Percentiles rank a stretch among this genome's conserved stretches.
Conservation (phyloP, 2,113 vertebrate genomes). For the Gulo gulo region DNA sequence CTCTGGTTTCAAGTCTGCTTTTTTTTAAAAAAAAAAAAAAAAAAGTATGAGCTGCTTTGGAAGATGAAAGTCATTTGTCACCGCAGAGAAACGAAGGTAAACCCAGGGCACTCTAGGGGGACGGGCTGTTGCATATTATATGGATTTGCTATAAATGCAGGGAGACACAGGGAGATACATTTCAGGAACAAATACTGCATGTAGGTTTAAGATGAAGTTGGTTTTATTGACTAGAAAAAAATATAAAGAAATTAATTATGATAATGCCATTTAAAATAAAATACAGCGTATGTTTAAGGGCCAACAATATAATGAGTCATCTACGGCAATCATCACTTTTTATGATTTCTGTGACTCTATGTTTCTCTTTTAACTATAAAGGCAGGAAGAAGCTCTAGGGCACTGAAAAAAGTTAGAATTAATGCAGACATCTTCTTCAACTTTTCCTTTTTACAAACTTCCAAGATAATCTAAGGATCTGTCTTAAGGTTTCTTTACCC, state of each 20-base stretch:
- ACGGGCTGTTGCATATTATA: background rate
- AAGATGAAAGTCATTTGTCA: background rate
- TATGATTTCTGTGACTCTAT: background rate
- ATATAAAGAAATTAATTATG: background rate
- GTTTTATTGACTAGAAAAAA: background rate
- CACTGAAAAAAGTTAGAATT: background rate
- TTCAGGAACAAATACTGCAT: background rate
- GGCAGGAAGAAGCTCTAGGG: background rate
- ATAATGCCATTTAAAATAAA: constrained; percentile 7
- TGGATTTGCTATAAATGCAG: background rate
- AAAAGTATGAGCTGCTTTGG: background rate
- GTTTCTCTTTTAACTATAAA: background rate
- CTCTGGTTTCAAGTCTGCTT: background rate
- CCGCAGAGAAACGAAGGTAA: background rate
- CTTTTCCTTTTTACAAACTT: background rate
- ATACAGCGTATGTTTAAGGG: background rate
- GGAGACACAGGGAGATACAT: background rate
- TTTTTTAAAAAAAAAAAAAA: background rate
- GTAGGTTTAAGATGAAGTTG: background rate
- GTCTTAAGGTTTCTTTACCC: background rate
- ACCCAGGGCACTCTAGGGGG: background rate
- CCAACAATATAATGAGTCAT: background rate
- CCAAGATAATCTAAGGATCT: background rate
- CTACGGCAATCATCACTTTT: background rate
- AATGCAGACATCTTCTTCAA: background rate